Conservation (phyloP, 2,113 vertebrate genomes). For the Daphoenositta chrysoptera region DNA sequence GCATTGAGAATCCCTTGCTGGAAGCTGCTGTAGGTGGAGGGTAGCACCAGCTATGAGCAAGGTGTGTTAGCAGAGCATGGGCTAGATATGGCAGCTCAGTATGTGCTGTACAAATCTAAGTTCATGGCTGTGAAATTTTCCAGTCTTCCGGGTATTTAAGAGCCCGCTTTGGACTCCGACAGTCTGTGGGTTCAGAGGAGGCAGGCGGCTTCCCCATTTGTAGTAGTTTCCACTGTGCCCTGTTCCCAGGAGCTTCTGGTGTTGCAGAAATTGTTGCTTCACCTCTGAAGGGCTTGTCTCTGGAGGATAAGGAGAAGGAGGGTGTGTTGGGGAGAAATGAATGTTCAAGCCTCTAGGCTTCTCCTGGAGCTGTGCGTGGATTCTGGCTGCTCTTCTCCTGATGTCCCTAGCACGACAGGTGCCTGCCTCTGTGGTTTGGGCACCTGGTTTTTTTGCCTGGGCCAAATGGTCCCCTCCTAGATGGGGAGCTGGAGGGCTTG, state of each 20-base stretch:
- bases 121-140: neutral
- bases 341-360: neutral
- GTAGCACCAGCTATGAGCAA: neutral
- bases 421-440: accelerated
- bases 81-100: neutral
- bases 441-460: neutral
- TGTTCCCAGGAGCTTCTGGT: neutral
- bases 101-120: neutral
- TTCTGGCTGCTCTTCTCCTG: neutral
- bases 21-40: neutral
- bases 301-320: neutral
- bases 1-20: neutral
- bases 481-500: neutral
- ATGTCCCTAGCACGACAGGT: accelerated
- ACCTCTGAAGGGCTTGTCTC: neutral
- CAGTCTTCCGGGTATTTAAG: accelerated
- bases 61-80: neutral
- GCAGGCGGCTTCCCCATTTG: neutral
- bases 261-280: neutral
- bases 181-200: neutral
- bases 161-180: neutral
- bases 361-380: neutral
- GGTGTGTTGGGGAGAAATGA: neutral
- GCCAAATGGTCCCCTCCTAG: neutral
- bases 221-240: neutral